A percentile compares a stretch with the other conserved stretches of the same genome.
Conservation (phyloP, 23 tunicate genomes). For the Halocynthia aurantium region DNA sequence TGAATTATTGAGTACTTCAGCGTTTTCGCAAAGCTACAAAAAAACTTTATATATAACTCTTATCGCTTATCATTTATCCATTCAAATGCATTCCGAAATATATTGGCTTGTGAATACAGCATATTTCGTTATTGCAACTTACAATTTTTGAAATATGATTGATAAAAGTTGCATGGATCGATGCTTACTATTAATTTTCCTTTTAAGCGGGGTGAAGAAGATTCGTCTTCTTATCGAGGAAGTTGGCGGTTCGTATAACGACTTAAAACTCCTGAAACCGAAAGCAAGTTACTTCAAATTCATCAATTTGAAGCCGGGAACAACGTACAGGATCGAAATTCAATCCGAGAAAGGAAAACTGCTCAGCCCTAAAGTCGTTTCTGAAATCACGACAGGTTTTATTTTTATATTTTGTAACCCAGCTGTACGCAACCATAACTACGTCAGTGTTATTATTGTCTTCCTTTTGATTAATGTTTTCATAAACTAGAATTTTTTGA, state of each 20-base stretch:
- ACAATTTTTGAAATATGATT: neutral
- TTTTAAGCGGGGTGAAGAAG: constrained; percentile 42
- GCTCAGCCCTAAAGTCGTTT: constrained; percentile 10
- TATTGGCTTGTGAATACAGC: too few relatives aligned
- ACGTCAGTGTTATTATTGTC: neutral
- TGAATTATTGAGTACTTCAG: too few relatives aligned
- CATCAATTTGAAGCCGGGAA: constrained; percentile 47
- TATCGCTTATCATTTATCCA: neutral
- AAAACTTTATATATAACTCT: too few relatives aligned
- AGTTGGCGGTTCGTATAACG: constrained; percentile 31
- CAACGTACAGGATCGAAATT: constrained; percentile 32
- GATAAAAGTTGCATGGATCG: neutral
- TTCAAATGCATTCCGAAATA: neutral
- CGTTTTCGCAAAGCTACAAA: too few relatives aligned
- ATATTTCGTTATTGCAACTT: neutral
- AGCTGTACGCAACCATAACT: neutral
- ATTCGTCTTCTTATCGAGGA: constrained; percentile 27
- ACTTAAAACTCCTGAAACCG: constrained; percentile 32
- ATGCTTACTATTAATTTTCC: neutral
- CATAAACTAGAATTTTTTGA: neutral
- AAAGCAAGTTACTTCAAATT: constrained; percentile 27
- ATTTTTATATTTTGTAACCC: neutral
- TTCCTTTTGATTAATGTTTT: neutral
- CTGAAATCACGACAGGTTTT: constrained; percentile 25
- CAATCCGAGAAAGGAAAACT: constrained; percentile 28